A percentile compares a stretch with the other conserved stretches of the same genome.
Evolutionary conservation across 2,797 vertebrate genomes (phyloP).

Genomic region (Diplodus puntazzo): DNA sequence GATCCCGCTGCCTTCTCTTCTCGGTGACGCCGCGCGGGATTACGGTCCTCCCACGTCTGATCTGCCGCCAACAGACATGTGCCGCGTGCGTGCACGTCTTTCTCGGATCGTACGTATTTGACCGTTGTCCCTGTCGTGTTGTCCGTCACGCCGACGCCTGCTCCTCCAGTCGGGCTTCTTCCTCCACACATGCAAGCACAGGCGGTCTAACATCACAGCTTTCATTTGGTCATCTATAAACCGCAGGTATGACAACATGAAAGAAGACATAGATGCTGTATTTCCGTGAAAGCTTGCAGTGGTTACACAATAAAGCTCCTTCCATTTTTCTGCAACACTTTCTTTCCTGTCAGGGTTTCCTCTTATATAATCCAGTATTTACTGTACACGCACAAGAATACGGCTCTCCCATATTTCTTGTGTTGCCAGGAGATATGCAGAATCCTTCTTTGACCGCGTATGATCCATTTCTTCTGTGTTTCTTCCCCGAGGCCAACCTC

Average conservation of each 20-base stretch:
- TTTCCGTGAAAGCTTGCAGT: background rate
- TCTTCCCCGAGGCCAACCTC: slow-evolving; percentile 19
- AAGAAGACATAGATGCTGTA: background rate
- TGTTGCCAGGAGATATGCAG: slow-evolving; percentile 25
- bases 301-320: background rate
- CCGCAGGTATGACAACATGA: slow-evolving; percentile 11
- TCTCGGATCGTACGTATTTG: slow-evolving; percentile 37
- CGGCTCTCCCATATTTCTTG: slow-evolving; percentile 17
- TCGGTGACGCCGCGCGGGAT: slow-evolving; percentile 46
- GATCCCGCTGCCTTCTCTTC: slow-evolving; percentile 56
- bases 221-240: slow-evolving; percentile 7
- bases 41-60: slow-evolving; percentile 74
- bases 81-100: slow-evolving; percentile 8
- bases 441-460: slow-evolving; percentile 18
- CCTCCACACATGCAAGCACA: background rate
- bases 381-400: background rate
- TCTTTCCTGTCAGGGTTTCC: background rate
- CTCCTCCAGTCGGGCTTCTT: slow-evolving; percentile 6
- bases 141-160: slow-evolving; percentile 41
- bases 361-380: background rate
- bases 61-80: slow-evolving; percentile 65
- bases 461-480: slow-evolving; percentile 41
- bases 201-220: background rate
- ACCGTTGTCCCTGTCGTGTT: slow-evolving; percentile 59
- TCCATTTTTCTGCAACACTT: background rate